Evolutionary conservation across 1,140 invertebrate genomes (phyloP), one percentile per base, ranked within the genome.

Genomic region (Drosophila erecta): DNA sequence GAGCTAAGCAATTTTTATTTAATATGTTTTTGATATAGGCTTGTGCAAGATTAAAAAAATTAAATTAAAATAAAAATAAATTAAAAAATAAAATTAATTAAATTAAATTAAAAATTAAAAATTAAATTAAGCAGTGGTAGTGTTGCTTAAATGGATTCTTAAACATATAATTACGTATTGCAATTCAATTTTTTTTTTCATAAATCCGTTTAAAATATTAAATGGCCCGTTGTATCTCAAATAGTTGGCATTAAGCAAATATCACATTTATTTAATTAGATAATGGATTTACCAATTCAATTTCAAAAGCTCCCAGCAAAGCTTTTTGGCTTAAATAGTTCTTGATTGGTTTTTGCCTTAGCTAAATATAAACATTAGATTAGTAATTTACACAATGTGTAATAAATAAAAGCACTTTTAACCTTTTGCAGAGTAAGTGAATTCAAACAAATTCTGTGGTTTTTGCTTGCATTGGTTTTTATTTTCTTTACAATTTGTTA

Each of bases 401-500:
- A 30, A 30, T 30, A 8, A 8, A 30, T 1, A 30, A 30, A 30
- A 30, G 1, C 27, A 2, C 6, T 30, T 8, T 8, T 15, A 0
- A 41, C 7, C n/a, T n/a, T 7, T 15, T 41, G n/a, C 38, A 15
- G 2, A 15, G 2, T n/a, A 41, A 7, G 15, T 1, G 6, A 22
- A 20, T 5, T 22, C 27, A 22, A 15, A 30, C n/a, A 17, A 11
- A 2, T 6, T 4, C 4, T 46, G 27, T 15, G 2, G 10, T 12
- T 12, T 3, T 6, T 20, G 15, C 27, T 33, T 49, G 20, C 38
- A 6, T 40, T 56, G 35, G 1, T 49, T 30, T 65, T 37, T 59
- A 12, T 53, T 40, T 41, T 10, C 49, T 40, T 57, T 65, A 69
- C 66, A 30, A 30, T 30, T 60, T 61, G 51, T 87, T 49, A 71